Evolutionary conservation across 2,797 vertebrate species (phyloP), one percentile per base, ranked within the genome.

Genomic region (Clarias fuscus): DNA sequence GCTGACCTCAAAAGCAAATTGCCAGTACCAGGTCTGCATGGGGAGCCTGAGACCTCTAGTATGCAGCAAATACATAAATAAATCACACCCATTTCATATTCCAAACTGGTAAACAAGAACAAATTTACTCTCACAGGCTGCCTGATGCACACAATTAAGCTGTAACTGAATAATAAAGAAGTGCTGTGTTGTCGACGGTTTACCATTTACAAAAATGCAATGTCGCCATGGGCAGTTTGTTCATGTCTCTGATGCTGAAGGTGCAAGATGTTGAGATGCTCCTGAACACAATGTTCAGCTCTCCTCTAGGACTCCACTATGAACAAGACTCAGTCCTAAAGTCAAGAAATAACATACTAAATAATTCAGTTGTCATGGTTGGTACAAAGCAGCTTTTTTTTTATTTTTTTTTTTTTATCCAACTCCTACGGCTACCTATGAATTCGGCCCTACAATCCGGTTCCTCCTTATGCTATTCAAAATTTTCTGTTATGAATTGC

Each of bases 51-150:
- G 85, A 81, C 76, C 40, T 64, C 40, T 11, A 15, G 53, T 20
- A 56, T 82, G 79, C 84, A 80, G 88, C 81, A 86, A 83, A 62
- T 81, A 85, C 77, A 70, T 56, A 79, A 75, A 88, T 89, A 89
- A 88, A 89, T 85, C 86, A 84, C 62, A 61, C 14, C 37, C 22
- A 1, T 72, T 88, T 86, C 78, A 87, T 72, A 56, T 73, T 72
- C 67, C 77, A 72, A 83, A 61, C 68, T 72, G 82, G 83, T 77
- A 82, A 76, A 84, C 37, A 56, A 85, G 70, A 61, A 82, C 20
- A 78, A 53, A 24, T 40, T 71, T 83, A 33, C 33, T 82, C 65
- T 37, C 62, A 81, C 11, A 33, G 76, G 40, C 48, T 71, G 53
- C 62, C 22, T 62, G 48, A 56, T 30, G 6, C 24, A 8, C 18